Evolutionary conservation across 2,113 vertebrate genomes (phyloP).

Genomic region (Phocoena phocoena): DNA sequence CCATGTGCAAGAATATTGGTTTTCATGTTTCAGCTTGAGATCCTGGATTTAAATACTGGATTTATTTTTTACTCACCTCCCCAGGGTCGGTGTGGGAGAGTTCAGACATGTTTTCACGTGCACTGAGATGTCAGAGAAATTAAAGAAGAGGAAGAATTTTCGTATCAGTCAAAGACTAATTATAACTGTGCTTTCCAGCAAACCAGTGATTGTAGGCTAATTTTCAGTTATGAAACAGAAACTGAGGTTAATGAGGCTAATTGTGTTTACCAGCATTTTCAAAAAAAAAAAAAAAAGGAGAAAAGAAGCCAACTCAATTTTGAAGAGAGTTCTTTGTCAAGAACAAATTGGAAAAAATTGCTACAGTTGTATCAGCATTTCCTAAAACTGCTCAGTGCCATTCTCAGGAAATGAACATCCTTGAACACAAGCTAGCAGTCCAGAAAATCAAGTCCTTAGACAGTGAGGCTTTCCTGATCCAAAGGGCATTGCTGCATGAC

Average conservation of each 20-base stretch:
- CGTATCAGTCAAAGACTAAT: constrained; percentile 85
- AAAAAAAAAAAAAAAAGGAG: constrained; percentile 73
- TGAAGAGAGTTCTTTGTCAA: constrained; percentile 83
- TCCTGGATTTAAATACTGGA: constrained; percentile 62
- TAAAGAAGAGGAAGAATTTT: constrained; percentile 80
- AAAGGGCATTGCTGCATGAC: constrained; percentile 15
- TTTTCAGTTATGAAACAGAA: constrained; percentile 88
- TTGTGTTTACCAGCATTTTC: constrained; percentile 86
- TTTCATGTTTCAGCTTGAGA: constrained; percentile 65
- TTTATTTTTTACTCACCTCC: constrained; percentile 75
- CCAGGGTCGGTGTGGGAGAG: constrained; percentile 73
- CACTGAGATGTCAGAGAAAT: constrained; percentile 80
- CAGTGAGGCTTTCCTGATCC: constrained; percentile 16
- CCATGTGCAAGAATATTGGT: constrained; percentile 18
- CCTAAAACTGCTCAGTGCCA: constrained; percentile 75
- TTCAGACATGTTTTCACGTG: constrained; percentile 77
- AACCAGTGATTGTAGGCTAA: constrained; percentile 86
- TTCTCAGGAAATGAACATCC: constrained; percentile 72
- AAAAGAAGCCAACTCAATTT: constrained; percentile 85
- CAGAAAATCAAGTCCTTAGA: constrained; percentile 74
- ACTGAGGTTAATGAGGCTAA: constrained; percentile 89
- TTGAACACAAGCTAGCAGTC: constrained; percentile 67
- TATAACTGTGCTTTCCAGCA: constrained; percentile 84
- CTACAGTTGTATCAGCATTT: constrained; percentile 84
- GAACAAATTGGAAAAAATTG: constrained; percentile 87